phyloP scores from a whole-genome alignment of 2,113 vertebrate species.

The Corythornis madagascariensis region DNA sequence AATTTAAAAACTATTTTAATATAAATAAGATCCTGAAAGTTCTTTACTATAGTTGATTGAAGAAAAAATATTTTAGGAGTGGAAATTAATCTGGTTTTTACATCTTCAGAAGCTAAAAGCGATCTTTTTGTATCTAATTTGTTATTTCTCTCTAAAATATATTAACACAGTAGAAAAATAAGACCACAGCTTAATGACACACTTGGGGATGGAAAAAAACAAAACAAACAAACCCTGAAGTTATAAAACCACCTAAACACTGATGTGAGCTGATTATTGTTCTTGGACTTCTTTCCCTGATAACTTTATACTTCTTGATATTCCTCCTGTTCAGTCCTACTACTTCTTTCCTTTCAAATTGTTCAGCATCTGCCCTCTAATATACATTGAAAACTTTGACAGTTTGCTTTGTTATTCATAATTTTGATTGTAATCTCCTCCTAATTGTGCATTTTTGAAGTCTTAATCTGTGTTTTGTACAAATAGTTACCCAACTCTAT shows the following conservation, averaged over 20 bases:
- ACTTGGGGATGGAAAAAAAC: background rate
- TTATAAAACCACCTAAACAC: background rate
- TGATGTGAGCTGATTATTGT: background rate
- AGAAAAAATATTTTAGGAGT: background rate
- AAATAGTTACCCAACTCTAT: background rate
- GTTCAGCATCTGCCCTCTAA: background rate
- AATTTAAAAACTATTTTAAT: background rate
- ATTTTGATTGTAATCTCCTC: background rate
- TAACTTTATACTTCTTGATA: background rate
- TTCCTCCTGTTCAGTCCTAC: rapidly evolving
- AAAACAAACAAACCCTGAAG: background rate
- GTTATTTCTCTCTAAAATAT: background rate
- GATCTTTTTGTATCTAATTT: background rate
- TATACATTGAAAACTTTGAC: background rate
- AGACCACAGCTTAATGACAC: background rate
- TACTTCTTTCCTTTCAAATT: background rate
- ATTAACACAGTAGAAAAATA: background rate
- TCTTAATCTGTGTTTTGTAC: background rate
- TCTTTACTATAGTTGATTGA: background rate
- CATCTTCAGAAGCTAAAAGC: background rate
- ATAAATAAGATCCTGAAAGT: background rate
- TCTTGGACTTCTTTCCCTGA: background rate
- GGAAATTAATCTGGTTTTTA: background rate
- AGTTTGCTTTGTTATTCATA: background rate
- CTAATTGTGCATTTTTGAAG: background rate